Base-by-base conservation (phyloP, 2,113 vertebrate species). In the Planiliza haematocheilus region DNA sequence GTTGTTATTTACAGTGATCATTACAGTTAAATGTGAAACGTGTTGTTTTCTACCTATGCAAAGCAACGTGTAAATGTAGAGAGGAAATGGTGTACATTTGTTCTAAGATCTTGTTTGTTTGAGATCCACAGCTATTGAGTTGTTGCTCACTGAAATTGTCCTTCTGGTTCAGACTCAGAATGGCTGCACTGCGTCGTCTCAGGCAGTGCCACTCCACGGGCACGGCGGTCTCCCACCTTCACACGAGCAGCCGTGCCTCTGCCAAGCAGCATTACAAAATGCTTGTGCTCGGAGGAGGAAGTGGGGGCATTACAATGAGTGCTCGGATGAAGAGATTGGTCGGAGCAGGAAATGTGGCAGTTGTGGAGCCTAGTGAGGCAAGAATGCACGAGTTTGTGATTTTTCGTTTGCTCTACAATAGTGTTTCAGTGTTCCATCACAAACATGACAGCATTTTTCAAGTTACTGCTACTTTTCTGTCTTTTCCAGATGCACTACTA, bases 351-450 rank as follows among this genome's bases (percentile, higher is more conserved):
- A 96, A 98, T 0, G 95, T 99, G 81, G 97, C 96, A 13, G 83
- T 99, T 0, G 92, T 99, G 73, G 98, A 99, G 84, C 96, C 97
- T n/a, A 96, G 94, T 2, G 89, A 98, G 94, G 98, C 94, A 85
- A 90, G 77, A 11, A 55, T 11, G 8, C 41, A 13, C 0, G 1
- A 20, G 12, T 34, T 21, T 24, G 3, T 39, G 6, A 43, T 30
- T 10, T 11, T 6, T n/a, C n/a, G n/a, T n/a, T n/a, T n/a, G n/a
- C n/a, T n/a, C n/a, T n/a, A n/a, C n/a, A n/a, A n/a, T n/a, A n/a
- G n/a, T n/a, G n/a, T n/a, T n/a, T n/a, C n/a, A n/a, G 5, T 30
- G 24, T 30, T 3, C 5, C 24, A 30, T 30, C 24, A 30, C 5
- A 30, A 30, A 30, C n/a, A n/a, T n/a, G n/a, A 41, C 6, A 13